phyloP scores from a whole-genome alignment of 2,888 invertebrate species.

The Spialia ferax region DNA sequence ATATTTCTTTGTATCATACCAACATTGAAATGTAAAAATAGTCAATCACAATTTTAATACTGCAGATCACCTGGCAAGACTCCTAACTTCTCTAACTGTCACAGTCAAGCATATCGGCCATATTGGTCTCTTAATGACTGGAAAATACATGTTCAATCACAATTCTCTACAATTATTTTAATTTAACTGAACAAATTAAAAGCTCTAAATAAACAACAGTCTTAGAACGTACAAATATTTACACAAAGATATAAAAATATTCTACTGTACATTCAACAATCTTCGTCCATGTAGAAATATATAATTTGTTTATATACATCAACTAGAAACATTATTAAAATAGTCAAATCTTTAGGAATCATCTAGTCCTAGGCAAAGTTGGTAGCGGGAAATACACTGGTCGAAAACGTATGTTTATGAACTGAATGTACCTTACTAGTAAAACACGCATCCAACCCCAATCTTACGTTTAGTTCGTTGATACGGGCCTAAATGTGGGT shows the following conservation, averaged over 20 bases:
- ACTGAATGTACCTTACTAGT: too few relatives aligned
- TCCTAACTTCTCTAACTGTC: slow-evolving; percentile 11
- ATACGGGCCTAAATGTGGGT: too few relatives aligned
- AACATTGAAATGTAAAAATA: not conserved
- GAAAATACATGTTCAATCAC: slow-evolving; percentile 80
- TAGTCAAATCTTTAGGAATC: slow-evolving; percentile 81
- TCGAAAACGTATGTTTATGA: slow-evolving; percentile 27
- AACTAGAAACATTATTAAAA: slow-evolving; percentile 83
- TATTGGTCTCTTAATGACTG: slow-evolving; percentile 67
- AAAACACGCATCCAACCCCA: too few relatives aligned
- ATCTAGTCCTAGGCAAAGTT: slow-evolving; percentile 57
- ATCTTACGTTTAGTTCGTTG: too few relatives aligned
- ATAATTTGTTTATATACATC: slow-evolving; percentile 78
- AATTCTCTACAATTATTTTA: slow-evolving; percentile 66
- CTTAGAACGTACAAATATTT: slow-evolving; percentile 84
- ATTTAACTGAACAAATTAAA: slow-evolving; percentile 82
- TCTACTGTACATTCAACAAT: slow-evolving; percentile 84
- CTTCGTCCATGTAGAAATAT: slow-evolving; percentile 81
- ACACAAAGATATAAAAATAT: slow-evolving; percentile 84
- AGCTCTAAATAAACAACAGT: slow-evolving; percentile 85
- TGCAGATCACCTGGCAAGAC: slow-evolving; percentile 42
- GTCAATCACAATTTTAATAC: not conserved
- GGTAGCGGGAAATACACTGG: slow-evolving; percentile 58
- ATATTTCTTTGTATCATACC: not conserved
- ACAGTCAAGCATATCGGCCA: slow-evolving; percentile 3